A percentile compares a stretch with the other conserved stretches of the same genome.
These are phyloP conservation scores for Dicaeum eximium DNA, from an alignment of 2,113 vertebrate genomes.

Conservation along the genomic window DNA sequence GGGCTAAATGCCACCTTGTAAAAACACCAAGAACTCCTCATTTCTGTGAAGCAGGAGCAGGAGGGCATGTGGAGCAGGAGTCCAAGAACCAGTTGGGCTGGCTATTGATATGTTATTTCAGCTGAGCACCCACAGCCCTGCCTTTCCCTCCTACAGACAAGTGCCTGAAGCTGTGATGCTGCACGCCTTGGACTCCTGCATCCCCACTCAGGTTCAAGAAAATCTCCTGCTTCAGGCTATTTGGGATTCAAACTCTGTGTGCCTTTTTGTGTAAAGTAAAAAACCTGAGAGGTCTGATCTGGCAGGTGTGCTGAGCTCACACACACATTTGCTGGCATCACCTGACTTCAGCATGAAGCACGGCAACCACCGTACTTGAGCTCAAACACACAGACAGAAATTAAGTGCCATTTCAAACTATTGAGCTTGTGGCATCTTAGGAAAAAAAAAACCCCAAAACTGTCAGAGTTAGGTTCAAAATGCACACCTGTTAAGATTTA, in stretches of 20 bases:
- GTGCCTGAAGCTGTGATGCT: background rate
- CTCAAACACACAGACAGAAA: background rate
- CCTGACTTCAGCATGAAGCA: background rate
- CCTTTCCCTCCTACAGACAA: background rate
- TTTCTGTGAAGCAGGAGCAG: background rate
- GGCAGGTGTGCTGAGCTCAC: background rate
- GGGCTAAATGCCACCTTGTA: background rate
- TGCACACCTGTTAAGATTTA: background rate
- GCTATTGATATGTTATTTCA: background rate
- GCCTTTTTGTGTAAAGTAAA: background rate
- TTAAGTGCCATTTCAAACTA: background rate
- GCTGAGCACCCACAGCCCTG: background rate
- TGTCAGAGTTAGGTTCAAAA: background rate
- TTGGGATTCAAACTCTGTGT: background rate
- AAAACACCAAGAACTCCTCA: background rate
- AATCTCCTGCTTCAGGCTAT: background rate
- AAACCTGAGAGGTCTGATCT: background rate
- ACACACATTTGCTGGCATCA: background rate
- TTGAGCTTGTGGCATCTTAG: background rate
- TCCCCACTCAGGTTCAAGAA: background rate
- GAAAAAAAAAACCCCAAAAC: background rate
- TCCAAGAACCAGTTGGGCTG: background rate
- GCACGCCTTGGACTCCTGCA: background rate
- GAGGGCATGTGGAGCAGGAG: background rate
- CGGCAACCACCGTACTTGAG: background rate